Evolutionary conservation across 2,888 invertebrate species (phyloP), one percentile per base, ranked within the genome.

Genomic region (Drosophila prostipennis): DNA sequence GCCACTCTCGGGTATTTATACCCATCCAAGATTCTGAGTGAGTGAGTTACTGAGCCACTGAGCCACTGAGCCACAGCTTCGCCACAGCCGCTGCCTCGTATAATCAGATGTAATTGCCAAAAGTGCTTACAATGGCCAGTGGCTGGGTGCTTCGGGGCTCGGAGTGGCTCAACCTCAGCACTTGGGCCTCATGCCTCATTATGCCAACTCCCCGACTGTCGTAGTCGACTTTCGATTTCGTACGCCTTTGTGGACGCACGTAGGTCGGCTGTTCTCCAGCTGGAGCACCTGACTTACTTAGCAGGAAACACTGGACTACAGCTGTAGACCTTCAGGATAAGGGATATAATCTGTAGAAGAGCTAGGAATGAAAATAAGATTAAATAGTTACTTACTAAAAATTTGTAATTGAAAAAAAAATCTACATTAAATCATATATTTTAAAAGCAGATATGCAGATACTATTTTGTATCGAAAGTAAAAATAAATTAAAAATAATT

Each of bases 31-130:
- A 53, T 53, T 65, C 68, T 63, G 37, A 58, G 57, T 39, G 6
- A 26, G 26, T 26, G 26, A 26, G 14, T n/a, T 19, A 32, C 13
- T 13, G 13, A 48, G 56, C 16, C 23, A 32, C 13, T 13, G 13
- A 48, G 56, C 16, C 23, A 23, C 4, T 10, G 51, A 36, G 72
- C 49, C 61, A 60, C 43, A 37, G 58, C 65, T 61, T 51, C 55
- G 59, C 10, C 23, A 29, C 51, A 37, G 63, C 59, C 46, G 34
- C 46, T 49, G 42, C 34, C 69, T 60, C 60, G 71, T 80, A 65
- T 86, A 83, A 81, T 81, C 84, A 86, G 84, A 64, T 86, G 84
- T 81, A 83, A 86, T 86, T 83, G 80, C 81, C 81, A 83, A 81
- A 81, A 78, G 67, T 86, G 72, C 74, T 68, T 56, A 48, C 74